Conservation (phyloP, 2,113 vertebrate species). For the Dasyurus viverrinus region DNA sequence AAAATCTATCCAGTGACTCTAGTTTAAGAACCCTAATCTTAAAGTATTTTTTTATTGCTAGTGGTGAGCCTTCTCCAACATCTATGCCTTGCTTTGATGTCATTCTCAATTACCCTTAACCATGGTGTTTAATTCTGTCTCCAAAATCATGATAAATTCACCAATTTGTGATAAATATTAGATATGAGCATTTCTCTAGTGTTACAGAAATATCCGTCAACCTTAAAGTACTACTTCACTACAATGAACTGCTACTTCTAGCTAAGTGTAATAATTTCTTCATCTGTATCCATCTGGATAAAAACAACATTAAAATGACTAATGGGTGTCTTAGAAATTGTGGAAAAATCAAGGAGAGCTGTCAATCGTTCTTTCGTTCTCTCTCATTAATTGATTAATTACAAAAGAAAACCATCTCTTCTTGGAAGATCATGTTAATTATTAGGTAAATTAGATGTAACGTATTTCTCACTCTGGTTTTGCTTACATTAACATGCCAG, state of each 20-base stretch:
- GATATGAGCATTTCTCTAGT: slow-evolving; percentile 12
- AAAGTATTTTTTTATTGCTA: not conserved
- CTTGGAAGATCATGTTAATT: slow-evolving; percentile 15
- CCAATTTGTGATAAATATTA: not conserved
- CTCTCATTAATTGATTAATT: slow-evolving; percentile 34
- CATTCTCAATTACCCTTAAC: not conserved
- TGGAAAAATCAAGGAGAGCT: not conserved
- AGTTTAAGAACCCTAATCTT: not conserved
- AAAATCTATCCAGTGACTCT: not conserved
- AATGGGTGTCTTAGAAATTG: not conserved
- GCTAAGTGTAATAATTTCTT: slow-evolving; percentile 16
- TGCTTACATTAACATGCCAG: slow-evolving; percentile 34
- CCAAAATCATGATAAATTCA: not conserved
- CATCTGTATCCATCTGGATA: not conserved
- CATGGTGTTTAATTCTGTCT: not conserved
- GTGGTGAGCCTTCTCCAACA: not conserved
- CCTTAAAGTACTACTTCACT: not conserved
- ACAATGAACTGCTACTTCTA: not conserved
- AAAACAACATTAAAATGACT: not conserved
- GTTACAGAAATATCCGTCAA: not conserved
- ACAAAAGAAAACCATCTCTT: slow-evolving; percentile 36
- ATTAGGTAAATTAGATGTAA: not conserved
- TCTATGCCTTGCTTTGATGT: not conserved
- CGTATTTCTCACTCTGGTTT: slow-evolving; percentile 28
- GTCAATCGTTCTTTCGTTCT: not conserved